Evolutionary conservation across 2,888 invertebrate genomes (phyloP), one percentile per base, ranked within the genome.

Genomic region (Leistus spinibarbis): DNA sequence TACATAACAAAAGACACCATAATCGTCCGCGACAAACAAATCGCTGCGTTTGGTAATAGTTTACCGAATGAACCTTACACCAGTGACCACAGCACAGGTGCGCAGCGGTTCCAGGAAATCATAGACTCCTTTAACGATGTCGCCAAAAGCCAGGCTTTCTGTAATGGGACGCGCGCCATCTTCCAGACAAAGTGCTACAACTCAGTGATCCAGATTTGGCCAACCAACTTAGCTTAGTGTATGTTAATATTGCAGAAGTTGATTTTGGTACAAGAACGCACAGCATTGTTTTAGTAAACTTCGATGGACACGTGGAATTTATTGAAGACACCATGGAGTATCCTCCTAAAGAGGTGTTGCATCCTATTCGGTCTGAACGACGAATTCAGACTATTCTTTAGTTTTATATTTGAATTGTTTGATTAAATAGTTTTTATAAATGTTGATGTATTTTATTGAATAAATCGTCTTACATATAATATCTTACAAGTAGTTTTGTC

Each of bases 201-300:
- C 86, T 85, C 57, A 88, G 91, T 78, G 88, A 88, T 22, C 91
- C 87, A 1, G 80, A 79, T n/a, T 84, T 81, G 79, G 87, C 85
- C 71, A 83, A 88, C 76, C 80, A 84, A 54, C 79, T 90, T 19
- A 90, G 90, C 80, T 87, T 93, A 0, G 88, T 94, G 78, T 94
- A 88, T 81, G 90, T 92, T 0, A 82, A 86, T 76, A 84, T 88
- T 60, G 82, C 84, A n/a, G 82, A 83, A 10, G 84, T 82, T 4
- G 85, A 84, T 5, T 92, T 92, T 79, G 91, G 92, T 24, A 91
- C 91, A 63, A 91, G 92, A 78, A 91, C 93, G 5, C 93, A 93
- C 80, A 90, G 91, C 0, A 82, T 94, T 19, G 87, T 94, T 78
- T 83, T 93, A 16, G 85, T 93, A 1, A 91, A 92, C 79, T 88